Percentiles rank a stretch among this genome's conserved stretches.
Evolutionary conservation across 2,888 invertebrate genomes (phyloP).

Genomic region (Acronicta alni): DNA sequence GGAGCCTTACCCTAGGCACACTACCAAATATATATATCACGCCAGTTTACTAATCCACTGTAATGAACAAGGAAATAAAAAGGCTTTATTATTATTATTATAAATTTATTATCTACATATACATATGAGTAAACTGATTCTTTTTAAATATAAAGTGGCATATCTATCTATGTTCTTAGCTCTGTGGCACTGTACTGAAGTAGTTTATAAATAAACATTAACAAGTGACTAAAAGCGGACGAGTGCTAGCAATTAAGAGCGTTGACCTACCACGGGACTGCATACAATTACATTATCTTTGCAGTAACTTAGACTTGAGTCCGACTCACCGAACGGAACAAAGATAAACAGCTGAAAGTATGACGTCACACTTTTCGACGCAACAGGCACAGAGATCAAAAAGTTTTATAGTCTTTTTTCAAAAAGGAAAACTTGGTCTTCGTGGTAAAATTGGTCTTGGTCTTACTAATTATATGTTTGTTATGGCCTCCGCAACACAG

Average conservation of each 20-base stretch:
- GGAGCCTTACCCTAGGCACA: no score
- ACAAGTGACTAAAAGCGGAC: slow-evolving; percentile 29
- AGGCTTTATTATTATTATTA: no score
- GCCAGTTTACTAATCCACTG: no score
- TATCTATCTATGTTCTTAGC: slow-evolving; percentile 7
- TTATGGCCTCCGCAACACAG: no score
- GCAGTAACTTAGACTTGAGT: slow-evolving; percentile 13
- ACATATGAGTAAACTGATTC: background rate
- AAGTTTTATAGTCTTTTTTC: no score
- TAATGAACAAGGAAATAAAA: no score
- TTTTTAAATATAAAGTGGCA: background rate
- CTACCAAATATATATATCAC: no score
- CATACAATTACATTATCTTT: slow-evolving; percentile 47
- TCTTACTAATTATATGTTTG: no score
- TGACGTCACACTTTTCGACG: background rate
- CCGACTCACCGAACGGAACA: slow-evolving; percentile 36
- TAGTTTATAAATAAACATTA: slow-evolving; percentile 50
- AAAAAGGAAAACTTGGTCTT: no score
- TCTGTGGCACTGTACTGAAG: slow-evolving; percentile 13
- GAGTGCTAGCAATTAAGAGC: slow-evolving; percentile 28
- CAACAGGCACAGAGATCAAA: no score
- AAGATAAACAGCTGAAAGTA: slow-evolving; percentile 26
- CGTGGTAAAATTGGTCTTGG: no score
- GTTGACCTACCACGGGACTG: slow-evolving; percentile 35
- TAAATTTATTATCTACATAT: no score